These are phyloP conservation scores for Dastarcus helophoroides DNA, from an alignment of 2,888 invertebrate genomes.

Conservation along the genomic window DNA sequence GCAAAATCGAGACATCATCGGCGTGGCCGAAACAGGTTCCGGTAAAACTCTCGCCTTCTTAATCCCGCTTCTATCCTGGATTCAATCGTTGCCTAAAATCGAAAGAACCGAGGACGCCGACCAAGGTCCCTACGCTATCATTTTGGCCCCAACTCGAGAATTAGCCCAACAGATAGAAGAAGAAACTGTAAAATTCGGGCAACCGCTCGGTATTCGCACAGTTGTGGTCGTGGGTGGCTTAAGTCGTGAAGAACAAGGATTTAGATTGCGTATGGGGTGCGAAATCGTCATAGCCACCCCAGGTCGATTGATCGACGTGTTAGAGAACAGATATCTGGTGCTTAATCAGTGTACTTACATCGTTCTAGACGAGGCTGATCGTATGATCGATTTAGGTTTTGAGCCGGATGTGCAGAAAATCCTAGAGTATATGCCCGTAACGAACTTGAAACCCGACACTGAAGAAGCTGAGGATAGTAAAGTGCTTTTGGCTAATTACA, in stretches of 20 bases:
- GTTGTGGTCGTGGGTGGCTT: constrained; percentile 97
- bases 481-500: constrained; percentile 81
- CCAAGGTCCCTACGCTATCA: constrained; percentile 97
- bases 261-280: constrained; percentile 89
- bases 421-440: constrained; percentile 93
- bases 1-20: constrained; percentile 92
- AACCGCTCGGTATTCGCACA: constrained; percentile 79
- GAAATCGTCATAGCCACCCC: constrained; percentile 99
- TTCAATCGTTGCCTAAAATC: constrained; percentile 92
- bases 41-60: constrained; percentile 98
- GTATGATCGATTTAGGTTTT: constrained; percentile 99
- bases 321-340: constrained; percentile 96
- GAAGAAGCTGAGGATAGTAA: constrained; percentile 88
- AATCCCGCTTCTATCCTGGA: constrained; percentile 94
- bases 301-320: constrained; percentile 95
- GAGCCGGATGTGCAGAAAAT: constrained; percentile 98
- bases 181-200: constrained; percentile 95
- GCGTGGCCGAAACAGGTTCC: constrained; percentile 94
- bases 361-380: constrained; percentile 90
- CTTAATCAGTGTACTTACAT: constrained; percentile 97
- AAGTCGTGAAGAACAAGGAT: constrained; percentile 97
- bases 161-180: constrained; percentile 99
- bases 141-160: constrained; percentile 98
- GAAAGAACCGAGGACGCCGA: constrained; percentile 83
- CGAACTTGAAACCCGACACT: constrained; percentile 94